These are phyloP conservation scores for Pterocles orientalis DNA, from an alignment of 2,113 vertebrate genomes.

Conservation along the genomic window DNA sequence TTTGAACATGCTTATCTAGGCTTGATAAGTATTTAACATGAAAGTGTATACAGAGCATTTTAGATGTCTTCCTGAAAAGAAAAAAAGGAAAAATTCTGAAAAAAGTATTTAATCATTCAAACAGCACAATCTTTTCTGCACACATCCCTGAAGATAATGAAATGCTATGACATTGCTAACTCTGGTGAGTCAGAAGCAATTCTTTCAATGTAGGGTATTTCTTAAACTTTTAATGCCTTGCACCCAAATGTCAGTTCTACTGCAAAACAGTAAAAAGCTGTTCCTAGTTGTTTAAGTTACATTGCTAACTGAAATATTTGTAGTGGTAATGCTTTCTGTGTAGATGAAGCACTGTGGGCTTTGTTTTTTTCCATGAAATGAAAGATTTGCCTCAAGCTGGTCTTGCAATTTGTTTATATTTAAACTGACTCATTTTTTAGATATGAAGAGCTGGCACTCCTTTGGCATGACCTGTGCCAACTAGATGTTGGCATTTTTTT, in stretches of 20 bases:
- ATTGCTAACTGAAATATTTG: not conserved
- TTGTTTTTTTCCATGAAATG: not conserved
- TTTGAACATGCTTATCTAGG: not conserved
- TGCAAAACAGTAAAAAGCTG: not conserved
- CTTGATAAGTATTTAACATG: not conserved
- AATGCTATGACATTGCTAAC: not conserved
- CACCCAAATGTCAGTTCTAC: not conserved
- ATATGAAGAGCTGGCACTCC: not conserved
- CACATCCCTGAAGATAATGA: not conserved
- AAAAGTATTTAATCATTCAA: not conserved
- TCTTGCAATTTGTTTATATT: not conserved
- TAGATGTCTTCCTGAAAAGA: not conserved
- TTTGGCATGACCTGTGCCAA: not conserved
- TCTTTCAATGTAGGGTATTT: not conserved
- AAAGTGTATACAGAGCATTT: not conserved
- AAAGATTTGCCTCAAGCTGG: not conserved
- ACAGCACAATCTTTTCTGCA: not conserved
- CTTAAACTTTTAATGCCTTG: not conserved
- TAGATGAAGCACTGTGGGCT: not conserved
- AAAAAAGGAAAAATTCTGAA: not conserved
- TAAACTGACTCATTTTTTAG: constrained; percentile 24
- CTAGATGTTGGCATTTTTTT: not conserved
- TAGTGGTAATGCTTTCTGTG: not conserved
- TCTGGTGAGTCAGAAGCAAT: not conserved
- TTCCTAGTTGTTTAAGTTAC: not conserved